Conservation (phyloP, 2,888 invertebrate species). For the Eupeodes latifasciatus region DNA sequence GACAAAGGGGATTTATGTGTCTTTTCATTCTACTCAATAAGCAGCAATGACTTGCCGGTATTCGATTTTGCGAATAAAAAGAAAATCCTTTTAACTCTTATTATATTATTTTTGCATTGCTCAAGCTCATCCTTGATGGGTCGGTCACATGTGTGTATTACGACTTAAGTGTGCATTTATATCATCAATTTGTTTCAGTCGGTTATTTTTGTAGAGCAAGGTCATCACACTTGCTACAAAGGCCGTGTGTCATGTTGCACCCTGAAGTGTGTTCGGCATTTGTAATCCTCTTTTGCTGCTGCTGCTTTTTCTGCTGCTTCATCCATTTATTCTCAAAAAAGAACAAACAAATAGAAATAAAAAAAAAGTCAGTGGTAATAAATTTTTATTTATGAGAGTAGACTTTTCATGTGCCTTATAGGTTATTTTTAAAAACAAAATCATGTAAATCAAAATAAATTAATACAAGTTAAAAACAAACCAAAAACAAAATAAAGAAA, state of each 20-base stretch:
- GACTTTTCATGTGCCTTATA: constrained; percentile 56
- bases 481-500: constrained; percentile 26
- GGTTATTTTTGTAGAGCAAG: constrained; percentile 68
- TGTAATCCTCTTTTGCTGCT: constrained; percentile 36
- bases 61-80: constrained; percentile 8
- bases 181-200: constrained; percentile 53
- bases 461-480: background rate
- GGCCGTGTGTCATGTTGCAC: constrained; percentile 36
- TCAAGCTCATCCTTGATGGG: constrained; percentile 10
- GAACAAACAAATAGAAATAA: background rate
- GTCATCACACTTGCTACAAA: constrained; percentile 66
- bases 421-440: constrained; percentile 41
- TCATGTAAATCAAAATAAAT: constrained; percentile 54
- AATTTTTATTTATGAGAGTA: constrained; percentile 63
- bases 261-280: constrained; percentile 23
- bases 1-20: constrained; percentile 16
- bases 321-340: background rate
- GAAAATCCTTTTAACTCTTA: constrained; percentile 30
- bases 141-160: constrained; percentile 25
- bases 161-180: constrained; percentile 13
- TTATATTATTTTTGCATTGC: background rate
- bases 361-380: constrained; percentile 46
- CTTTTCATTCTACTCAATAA: background rate
- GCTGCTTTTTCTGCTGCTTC: background rate
- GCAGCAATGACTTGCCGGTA: constrained; percentile 7